Percentiles rank a stretch among this genome's conserved stretches.
These are phyloP conservation scores for Pocillopora damicornis DNA, from an alignment of 64 coral and sea anemone species.

Conservation along the genomic window DNA sequence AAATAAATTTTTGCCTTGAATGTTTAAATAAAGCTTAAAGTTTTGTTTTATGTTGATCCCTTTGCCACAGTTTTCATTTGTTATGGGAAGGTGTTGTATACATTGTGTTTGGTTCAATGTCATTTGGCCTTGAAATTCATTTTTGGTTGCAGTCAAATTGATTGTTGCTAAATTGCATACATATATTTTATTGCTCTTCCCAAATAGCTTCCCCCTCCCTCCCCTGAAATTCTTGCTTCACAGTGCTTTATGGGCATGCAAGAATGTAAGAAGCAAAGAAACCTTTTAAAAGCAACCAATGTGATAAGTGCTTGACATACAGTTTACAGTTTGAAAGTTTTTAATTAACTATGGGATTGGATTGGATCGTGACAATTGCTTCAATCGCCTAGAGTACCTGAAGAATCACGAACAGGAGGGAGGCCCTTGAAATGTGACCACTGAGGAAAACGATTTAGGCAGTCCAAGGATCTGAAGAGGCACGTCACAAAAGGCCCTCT, in stretches of 20 bases:
- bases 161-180: background rate
- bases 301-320: background rate
- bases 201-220: background rate
- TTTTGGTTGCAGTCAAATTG: no score
- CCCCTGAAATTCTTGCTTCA: background rate
- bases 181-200: background rate
- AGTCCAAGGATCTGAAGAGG: background rate
- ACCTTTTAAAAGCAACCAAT: background rate
- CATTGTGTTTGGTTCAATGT: no score
- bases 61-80: no score
- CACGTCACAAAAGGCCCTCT: background rate
- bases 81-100: no score
- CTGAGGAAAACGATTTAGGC: background rate
- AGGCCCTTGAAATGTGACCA: background rate
- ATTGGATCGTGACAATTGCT: background rate
- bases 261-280: background rate
- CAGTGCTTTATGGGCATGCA: background rate
- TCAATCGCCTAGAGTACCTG: background rate
- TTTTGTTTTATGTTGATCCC: no score
- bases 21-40: no score
- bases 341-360: background rate
- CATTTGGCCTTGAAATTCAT: no score
- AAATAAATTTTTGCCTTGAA: no score
- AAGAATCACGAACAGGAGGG: background rate
- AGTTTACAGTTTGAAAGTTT: background rate